These are phyloP conservation scores for Phenganax marumi DNA, from an alignment of 92 coral and sea anemone species.

Conservation along the genomic window DNA sequence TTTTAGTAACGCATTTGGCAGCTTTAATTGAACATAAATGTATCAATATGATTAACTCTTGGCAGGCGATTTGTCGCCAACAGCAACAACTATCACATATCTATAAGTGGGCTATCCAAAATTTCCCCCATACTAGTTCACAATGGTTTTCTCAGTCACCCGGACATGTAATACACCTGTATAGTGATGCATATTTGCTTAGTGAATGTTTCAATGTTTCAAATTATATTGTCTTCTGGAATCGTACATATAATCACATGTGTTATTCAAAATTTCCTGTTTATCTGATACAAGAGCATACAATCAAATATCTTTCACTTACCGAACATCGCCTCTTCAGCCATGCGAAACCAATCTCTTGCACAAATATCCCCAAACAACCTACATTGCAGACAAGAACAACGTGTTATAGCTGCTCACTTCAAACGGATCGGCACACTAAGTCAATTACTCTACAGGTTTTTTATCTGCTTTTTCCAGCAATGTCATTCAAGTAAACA, in stretches of 20 bases:
- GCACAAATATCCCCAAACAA: neutral
- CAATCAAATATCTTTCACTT: neutral
- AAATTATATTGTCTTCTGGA: neutral
- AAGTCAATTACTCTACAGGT: neutral
- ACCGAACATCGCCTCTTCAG: neutral
- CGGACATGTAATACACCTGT: neutral
- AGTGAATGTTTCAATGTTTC: slow-evolving; percentile 1
- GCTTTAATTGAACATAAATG: slow-evolving; percentile 27
- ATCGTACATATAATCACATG: neutral
- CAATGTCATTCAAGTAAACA: neutral
- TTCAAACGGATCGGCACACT: neutral
- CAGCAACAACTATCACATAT: neutral
- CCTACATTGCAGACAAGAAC: neutral
- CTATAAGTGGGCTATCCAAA: neutral
- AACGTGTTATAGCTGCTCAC: neutral
- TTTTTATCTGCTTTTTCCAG: neutral
- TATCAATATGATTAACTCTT: neutral
- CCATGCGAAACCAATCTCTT: too few species aligned
- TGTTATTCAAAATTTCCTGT: neutral
- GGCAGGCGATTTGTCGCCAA: neutral
- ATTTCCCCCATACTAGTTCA: neutral
- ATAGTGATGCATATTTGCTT: neutral
- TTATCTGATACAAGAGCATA: neutral
- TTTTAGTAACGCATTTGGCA: neutral
- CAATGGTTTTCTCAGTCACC: neutral